Base-by-base conservation (phyloP, 2,888 invertebrate species). In the Thereva unica region DNA sequence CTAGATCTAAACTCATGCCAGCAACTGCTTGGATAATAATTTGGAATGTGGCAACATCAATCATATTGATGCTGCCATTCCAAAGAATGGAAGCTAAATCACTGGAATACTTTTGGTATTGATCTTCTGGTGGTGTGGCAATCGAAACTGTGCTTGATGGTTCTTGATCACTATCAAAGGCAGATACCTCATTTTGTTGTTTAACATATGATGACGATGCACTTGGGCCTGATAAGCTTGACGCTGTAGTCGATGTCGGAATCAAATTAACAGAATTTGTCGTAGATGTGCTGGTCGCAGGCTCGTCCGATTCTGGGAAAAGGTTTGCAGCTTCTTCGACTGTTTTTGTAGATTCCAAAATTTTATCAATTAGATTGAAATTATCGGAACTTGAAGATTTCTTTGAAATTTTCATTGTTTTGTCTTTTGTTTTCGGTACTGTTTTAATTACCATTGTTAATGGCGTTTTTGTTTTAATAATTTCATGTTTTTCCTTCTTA, bases 11-110 rank as follows among this genome's bases (percentile, higher is more conserved):
- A 42, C 88, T 85, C 72, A 87, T 87, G 9, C 90, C 90, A 74
- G 82, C 84, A 50, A 94, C 91, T 77, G 90, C 88, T 76, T 91
- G 89, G 4, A 93, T 90, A 8, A 89, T 87, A 6, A 93, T 91
- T 72, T 90, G 88, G 75, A 95, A 94, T 73, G 92, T 89, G 0
- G 94, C 91, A 0, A 95, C 92, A 76, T 96, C 96, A 5, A 91
- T 89, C 93, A 95, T 95, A 75, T 89, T 90, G 5, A 96, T 88
- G 71, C 87, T 89, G 1, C 96, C 96, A 68, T 88, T 89, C 81
- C 81, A 81, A 40, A 80, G 49, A 1, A 71, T 67, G 34, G 71
- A 64, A 1, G 67, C 49, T 5, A 54, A 35, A 38, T 77, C 77
- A 35, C 75, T 73, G 42, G 72, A 71, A 64, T 74, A 76, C n/a